phyloP scores from a whole-genome alignment of 2,888 invertebrate species.

The Exocentrus adspersus region DNA sequence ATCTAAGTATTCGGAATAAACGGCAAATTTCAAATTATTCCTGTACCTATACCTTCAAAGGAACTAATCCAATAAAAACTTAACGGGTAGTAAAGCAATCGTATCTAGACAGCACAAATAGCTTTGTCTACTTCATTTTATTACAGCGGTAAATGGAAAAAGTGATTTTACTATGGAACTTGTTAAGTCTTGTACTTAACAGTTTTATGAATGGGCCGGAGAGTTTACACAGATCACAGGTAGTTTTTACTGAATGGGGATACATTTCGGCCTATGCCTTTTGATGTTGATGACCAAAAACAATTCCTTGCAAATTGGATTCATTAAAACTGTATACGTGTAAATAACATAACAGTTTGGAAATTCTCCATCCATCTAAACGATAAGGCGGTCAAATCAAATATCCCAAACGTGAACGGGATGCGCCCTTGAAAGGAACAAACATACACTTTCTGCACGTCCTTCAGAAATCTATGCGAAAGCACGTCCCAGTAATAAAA shows the following conservation, averaged over 20 bases:
- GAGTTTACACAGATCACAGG: not conserved
- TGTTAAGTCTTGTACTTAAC: not conserved
- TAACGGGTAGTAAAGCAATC: not conserved
- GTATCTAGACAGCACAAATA: not conserved
- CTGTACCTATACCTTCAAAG: no score
- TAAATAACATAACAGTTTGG: no score
- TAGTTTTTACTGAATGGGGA: not conserved
- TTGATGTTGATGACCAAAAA: no score
- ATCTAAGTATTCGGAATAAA: no score
- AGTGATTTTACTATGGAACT: not conserved
- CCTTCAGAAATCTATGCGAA: not conserved
- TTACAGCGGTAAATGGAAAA: not conserved
- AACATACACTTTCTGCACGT: not conserved
- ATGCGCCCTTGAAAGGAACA: no score
- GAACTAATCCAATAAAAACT: not conserved
- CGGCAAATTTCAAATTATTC: no score
- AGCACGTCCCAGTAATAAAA: constrained; percentile 2
- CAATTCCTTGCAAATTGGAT: no score
- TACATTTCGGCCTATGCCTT: not conserved
- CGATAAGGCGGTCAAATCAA: no score
- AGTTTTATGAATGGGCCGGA: not conserved
- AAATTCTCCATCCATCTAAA: no score
- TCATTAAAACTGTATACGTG: no score
- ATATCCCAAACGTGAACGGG: no score
- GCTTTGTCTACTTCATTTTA: not conserved